These are phyloP conservation scores for Perccottus glenii DNA, from an alignment of 2,113 vertebrate genomes.

Conservation along the genomic window DNA sequence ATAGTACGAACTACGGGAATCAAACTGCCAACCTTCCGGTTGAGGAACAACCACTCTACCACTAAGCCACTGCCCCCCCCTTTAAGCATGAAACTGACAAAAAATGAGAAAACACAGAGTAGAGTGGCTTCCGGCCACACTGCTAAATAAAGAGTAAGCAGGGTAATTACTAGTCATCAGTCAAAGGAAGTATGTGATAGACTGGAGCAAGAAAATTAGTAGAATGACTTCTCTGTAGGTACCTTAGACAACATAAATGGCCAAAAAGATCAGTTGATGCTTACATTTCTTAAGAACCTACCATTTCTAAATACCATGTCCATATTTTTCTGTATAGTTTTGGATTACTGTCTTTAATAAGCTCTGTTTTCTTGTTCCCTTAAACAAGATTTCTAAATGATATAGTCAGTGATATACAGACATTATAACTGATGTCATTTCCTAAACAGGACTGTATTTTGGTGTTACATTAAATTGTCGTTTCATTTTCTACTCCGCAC, in stretches of 20 bases:
- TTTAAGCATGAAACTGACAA: background rate
- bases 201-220: slow-evolving; percentile 1
- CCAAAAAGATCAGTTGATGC: background rate
- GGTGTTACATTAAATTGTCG: background rate
- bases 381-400: background rate
- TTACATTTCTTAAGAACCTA: too few relatives aligned
- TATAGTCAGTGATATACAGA: background rate
- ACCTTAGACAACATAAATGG: background rate
- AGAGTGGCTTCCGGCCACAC: background rate
- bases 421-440: background rate
- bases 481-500: slow-evolving; percentile 2
- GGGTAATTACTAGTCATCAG: slow-evolving; percentile 9
- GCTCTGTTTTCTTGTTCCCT: background rate
- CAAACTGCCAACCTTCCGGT: too few relatives aligned
- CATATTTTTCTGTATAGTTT: too few relatives aligned
- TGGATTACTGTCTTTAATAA: background rate
- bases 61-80: too few relatives aligned
- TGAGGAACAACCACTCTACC: too few relatives aligned
- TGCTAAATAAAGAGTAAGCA: background rate
- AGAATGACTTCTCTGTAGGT: slow-evolving; percentile 3
- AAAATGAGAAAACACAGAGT: background rate
- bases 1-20: too few relatives aligned
- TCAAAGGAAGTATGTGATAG: slow-evolving; percentile 2
- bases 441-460: slow-evolving; percentile 3
- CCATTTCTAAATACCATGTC: too few relatives aligned